These are phyloP conservation scores for Odontesthes bonariensis DNA, from an alignment of 2,113 vertebrate genomes.

Conservation along the genomic window DNA sequence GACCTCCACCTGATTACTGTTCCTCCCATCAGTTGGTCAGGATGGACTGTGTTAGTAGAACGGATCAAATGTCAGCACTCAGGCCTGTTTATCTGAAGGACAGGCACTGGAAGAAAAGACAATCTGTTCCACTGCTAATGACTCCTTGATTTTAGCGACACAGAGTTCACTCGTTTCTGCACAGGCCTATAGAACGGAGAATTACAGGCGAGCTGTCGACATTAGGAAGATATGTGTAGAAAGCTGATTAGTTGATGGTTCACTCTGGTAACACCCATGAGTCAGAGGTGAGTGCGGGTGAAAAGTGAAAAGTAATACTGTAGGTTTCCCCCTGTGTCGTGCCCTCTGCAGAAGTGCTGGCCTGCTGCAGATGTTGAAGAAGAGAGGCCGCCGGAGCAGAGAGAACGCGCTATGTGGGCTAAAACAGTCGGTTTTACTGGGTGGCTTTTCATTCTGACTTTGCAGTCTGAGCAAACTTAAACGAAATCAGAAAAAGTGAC, in stretches of 20 bases:
- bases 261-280: conserved; percentile 62
- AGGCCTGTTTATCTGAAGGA: conserved; percentile 75
- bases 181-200: conserved; percentile 23
- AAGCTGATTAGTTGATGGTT: conserved; percentile 74
- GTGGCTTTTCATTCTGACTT: conserved; percentile 16
- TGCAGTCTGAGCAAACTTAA: conserved; percentile 10
- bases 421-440: conserved; percentile 38
- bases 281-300: conserved; percentile 72
- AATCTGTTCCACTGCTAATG: conserved; percentile 77
- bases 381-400: conserved; percentile 20
- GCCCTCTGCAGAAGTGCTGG: conserved; percentile 64
- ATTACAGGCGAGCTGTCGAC: conserved; percentile 48
- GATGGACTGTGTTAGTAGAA: conserved; percentile 65
- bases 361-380: conserved; percentile 65
- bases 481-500: conserved; percentile 78
- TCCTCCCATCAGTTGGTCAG: conserved; percentile 60
- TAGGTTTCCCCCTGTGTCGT: conserved; percentile 65
- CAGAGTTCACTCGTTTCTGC: conserved; percentile 50
- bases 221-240: conserved; percentile 57
- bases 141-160: conserved; percentile 65
- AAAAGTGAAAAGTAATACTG: conserved; percentile 76
- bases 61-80: conserved; percentile 74
- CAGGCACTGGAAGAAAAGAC: conserved; percentile 72
- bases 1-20: conserved; percentile 66
- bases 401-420: conserved; percentile 43